Conservation (phyloP, 2,888 invertebrate species). For the Sturmia bella region DNA sequence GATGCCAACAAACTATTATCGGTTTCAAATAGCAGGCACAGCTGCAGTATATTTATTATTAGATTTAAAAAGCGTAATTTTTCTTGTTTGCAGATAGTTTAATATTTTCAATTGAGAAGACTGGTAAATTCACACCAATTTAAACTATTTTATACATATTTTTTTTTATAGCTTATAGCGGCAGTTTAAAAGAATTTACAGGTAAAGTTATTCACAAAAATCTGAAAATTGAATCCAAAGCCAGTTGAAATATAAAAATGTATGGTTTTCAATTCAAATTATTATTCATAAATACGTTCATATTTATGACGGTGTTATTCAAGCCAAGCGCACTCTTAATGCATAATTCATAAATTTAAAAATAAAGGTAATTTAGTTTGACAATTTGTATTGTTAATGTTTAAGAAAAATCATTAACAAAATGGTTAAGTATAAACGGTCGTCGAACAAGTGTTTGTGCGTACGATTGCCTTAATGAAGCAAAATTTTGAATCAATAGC, state of each 20-base stretch:
- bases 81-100: no score
- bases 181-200: neutral
- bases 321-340: conserved; percentile 12
- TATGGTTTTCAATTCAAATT: conserved; percentile 3
- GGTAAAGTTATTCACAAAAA: conserved; percentile 4
- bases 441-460: neutral
- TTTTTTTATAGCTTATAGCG: neutral
- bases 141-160: neutral
- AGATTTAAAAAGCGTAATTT: no score
- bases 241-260: conserved; percentile 12
- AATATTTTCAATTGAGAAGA: no score
- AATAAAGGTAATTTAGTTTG: conserved; percentile 35
- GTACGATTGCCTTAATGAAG: neutral
- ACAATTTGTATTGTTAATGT: conserved; percentile 36
- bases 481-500: conserved; percentile 23
- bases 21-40: no score
- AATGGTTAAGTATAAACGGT: conserved; percentile 2
- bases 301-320: neutral
- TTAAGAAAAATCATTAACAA: conserved; percentile 27
- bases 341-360: conserved; percentile 51
- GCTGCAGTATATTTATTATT: no score
- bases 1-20: no score
- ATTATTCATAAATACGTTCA: conserved; percentile 31
- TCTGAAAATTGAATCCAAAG: neutral
- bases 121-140: neutral